phyloP scores from a whole-genome alignment of 1,140 invertebrate genomes.

The Scaptomyza pallida region DNA sequence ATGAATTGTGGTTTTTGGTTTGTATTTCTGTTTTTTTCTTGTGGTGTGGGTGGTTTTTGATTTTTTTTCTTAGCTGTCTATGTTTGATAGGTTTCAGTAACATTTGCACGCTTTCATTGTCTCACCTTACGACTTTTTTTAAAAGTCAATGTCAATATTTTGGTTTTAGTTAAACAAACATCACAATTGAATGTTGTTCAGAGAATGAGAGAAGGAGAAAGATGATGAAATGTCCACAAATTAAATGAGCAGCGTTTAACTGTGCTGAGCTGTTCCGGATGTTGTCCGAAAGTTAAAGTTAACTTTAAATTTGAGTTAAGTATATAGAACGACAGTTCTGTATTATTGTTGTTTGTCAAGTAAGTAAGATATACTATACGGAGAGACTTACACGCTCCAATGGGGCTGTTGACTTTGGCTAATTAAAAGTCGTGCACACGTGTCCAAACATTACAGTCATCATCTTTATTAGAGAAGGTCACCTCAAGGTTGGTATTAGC shows the following conservation, averaged over 20 bases:
- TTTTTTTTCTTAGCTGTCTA: background rate
- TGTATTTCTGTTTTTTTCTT: background rate
- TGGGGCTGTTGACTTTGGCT: conserved; percentile 72
- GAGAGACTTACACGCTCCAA: conserved; percentile 48
- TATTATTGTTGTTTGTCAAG: conserved; percentile 2
- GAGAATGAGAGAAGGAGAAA: conserved; percentile 48
- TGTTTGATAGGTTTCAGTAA: conserved; percentile 35
- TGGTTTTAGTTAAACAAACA: conserved; percentile 73
- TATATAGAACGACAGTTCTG: conserved; percentile 35
- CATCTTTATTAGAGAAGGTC: conserved; percentile 20
- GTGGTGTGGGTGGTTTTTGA: conserved; percentile 34
- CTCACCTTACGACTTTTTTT: no score
- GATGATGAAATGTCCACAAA: conserved; percentile 75
- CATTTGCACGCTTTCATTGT: conserved; percentile 34
- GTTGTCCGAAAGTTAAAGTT: conserved; percentile 46
- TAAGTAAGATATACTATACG: conserved; percentile 53
- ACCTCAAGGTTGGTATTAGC: conserved; percentile 39
- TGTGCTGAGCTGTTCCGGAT: conserved; percentile 49
- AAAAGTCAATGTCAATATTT: conserved; percentile 63
- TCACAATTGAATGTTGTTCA: conserved; percentile 26
- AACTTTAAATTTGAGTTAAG: conserved; percentile 35
- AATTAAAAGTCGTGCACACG: conserved; percentile 67
- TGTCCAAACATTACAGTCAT: conserved; percentile 38
- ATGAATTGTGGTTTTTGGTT: conserved; percentile 41
- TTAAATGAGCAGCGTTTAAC: conserved; percentile 30